Evolutionary conservation across 2,797 vertebrate species (phyloP).

Genomic region (Apogon talboti): DNA sequence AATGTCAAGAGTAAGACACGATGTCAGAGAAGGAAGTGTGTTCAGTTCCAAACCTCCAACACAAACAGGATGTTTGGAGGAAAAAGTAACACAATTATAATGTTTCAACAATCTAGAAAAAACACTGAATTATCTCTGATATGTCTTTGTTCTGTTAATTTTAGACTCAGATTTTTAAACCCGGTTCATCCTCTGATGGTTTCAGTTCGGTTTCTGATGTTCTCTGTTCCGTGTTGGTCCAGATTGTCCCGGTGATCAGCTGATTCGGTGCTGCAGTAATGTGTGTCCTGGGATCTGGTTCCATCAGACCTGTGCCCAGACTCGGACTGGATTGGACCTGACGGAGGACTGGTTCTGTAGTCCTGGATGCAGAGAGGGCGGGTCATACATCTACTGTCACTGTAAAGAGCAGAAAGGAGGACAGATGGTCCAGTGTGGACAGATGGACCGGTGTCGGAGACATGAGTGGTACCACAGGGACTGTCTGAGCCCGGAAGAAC

Average conservation of each 20-base stretch:
- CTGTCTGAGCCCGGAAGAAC: background rate
- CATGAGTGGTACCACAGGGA: conserved; percentile 24
- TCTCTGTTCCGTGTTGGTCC: background rate
- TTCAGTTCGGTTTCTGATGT: no score
- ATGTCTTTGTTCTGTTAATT: no score
- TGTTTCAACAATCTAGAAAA: no score
- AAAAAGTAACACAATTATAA: no score
- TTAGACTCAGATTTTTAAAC: no score
- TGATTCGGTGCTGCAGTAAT: conserved; percentile 22
- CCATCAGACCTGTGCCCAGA: background rate
- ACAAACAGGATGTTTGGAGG: no score
- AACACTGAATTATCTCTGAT: no score
- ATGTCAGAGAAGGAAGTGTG: no score
- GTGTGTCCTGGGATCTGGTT: conserved; percentile 19
- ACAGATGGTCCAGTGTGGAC: conserved; percentile 10
- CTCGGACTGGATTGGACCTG: background rate
- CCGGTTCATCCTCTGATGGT: no score
- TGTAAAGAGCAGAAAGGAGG: conserved; percentile 21
- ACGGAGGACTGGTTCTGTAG: conserved; percentile 11
- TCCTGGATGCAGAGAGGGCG: background rate
- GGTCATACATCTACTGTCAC: conserved; percentile 14
- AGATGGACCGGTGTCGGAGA: conserved; percentile 10
- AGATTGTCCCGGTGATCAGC: conserved; percentile 3
- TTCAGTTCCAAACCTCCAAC: no score
- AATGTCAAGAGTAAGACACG: no score